phyloP scores from a whole-genome alignment of 1,140 invertebrate species.

The Brachionus manjavacas region DNA sequence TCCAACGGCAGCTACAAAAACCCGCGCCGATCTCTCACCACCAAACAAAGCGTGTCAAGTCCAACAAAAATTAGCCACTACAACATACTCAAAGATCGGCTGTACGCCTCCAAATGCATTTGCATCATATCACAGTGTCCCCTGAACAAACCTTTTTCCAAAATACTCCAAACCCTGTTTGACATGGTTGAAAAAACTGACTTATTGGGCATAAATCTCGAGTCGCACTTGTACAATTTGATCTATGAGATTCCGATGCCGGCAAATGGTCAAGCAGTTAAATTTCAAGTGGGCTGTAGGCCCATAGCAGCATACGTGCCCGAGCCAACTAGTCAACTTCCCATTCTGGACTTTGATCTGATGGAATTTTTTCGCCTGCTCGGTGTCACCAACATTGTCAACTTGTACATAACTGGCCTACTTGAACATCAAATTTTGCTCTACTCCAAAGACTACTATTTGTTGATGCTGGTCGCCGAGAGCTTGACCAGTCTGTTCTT shows the following conservation, averaged over 20 bases:
- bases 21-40: neutral
- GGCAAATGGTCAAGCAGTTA: conserved; percentile 74
- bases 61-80: conserved; percentile 66
- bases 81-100: conserved; percentile 82
- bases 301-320: conserved; percentile 59
- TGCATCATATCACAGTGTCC: conserved; percentile 78
- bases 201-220: conserved; percentile 61
- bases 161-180: conserved; percentile 77
- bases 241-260: conserved; percentile 88
- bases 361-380: conserved; percentile 77
- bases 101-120: conserved; percentile 91
- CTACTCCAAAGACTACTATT: conserved; percentile 84
- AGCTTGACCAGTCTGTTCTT: conserved; percentile 81
- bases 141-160: conserved; percentile 65
- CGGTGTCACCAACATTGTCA: conserved; percentile 81
- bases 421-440: conserved; percentile 93
- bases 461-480: conserved; percentile 92
- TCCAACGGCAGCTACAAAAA: neutral
- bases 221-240: conserved; percentile 89
- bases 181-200: conserved; percentile 61
- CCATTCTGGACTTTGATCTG: conserved; percentile 85
- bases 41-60: conserved; percentile 45
- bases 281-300: conserved; percentile 64
- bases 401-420: conserved; percentile 88
- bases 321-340: conserved; percentile 67